These are phyloP conservation scores for Oscheius sp. DNA, from an alignment of 2,888 invertebrate genomes.

Conservation along the genomic window DNA sequence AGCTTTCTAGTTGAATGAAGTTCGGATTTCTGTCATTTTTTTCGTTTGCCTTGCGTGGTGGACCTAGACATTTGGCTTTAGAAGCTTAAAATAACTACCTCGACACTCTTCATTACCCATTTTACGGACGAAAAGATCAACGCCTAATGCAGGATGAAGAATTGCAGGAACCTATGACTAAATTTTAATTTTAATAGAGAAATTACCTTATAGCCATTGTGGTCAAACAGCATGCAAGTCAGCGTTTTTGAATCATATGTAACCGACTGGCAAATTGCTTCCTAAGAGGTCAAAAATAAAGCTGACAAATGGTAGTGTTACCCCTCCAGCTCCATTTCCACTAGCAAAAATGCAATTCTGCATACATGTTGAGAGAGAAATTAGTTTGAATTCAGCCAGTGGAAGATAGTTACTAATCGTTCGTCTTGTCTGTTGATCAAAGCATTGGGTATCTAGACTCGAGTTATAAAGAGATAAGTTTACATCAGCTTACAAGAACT, in stretches of 20 bases:
- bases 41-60: neutral
- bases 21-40: slow-evolving; percentile 21
- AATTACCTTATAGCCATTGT: slow-evolving; percentile 57
- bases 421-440: slow-evolving; percentile 35
- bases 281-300: slow-evolving; percentile 31
- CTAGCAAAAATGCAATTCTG: slow-evolving; percentile 52
- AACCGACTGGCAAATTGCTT: slow-evolving; percentile 59
- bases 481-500: slow-evolving; percentile 37
- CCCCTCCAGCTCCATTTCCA: slow-evolving; percentile 44
- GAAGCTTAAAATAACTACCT: slow-evolving; percentile 32
- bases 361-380: slow-evolving; percentile 60
- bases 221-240: slow-evolving; percentile 64
- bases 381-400: slow-evolving; percentile 57
- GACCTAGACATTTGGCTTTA: neutral
- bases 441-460: slow-evolving; percentile 3
- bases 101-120: slow-evolving; percentile 60
- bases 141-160: slow-evolving; percentile 63
- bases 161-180: slow-evolving; percentile 58
- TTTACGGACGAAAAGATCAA: slow-evolving; percentile 61
- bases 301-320: neutral
- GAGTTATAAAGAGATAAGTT: neutral
- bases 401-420: slow-evolving; percentile 66
- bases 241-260: slow-evolving; percentile 63
- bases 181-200: neutral
- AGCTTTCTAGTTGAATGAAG: slow-evolving; percentile 3